Base-by-base conservation (phyloP, 2,888 invertebrate genomes). In the Hypolimnas misippus region DNA sequence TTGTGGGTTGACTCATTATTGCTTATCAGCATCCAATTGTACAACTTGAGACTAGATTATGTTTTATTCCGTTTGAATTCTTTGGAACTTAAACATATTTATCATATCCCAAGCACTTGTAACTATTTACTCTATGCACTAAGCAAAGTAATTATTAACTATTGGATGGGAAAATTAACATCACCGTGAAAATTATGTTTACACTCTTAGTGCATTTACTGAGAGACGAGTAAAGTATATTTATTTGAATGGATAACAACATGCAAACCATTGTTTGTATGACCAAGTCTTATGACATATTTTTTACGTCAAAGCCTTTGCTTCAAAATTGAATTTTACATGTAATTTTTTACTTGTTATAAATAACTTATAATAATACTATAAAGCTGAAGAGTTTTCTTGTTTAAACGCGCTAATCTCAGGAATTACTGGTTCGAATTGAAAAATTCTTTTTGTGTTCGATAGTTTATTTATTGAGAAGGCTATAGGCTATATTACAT, bases 181-280 rank as follows among this genome's bases (percentile, higher is more conserved):
- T 40, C 38, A 25, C 16, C 50, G 54, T 62, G 65, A 63, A 65
- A 65, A 67, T 63, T 59, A 57, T 59, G 57, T 65, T 62, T 54
- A 57, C 33, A 44, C 25, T 54, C 57, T 64, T 60, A 64, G 60
- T 56, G 44, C 51, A 42, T 60, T 61, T 61, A 57, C 38, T 8
- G 53, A 57, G 40, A 46, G 40, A 53, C 49, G n/a, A 21, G 52
- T 31, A 40, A 60, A 53, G 57, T 33, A 53, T 33, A 42, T 53
- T 44, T 49, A 42, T 60, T 57, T 53, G 25, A 60, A 64, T 49
- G 31, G 38, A 56, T 59, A 46, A 55, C 44, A 35, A 46, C 44
- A 44, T 29, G 55, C 52, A 40, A 63, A 53, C 31, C 21, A 31
- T 29, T 19, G 12, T 51, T 44, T 31, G 17, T 38, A 31, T 25